Evolutionary conservation across 2,888 invertebrate species (phyloP).

Genomic region (Graphium colonna): DNA sequence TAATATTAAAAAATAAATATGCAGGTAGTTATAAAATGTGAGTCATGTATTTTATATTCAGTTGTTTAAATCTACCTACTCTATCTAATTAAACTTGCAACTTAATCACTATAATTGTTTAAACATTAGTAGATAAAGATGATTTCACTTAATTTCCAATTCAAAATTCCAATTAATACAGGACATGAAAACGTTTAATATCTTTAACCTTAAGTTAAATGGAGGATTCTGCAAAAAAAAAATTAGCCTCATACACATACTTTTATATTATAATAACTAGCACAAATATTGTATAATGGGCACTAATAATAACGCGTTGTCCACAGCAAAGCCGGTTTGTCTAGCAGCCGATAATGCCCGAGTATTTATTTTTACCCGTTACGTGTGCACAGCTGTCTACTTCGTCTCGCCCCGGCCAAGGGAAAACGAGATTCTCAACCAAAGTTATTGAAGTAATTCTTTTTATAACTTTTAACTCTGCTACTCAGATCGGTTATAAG

Average conservation of each 20-base stretch:
- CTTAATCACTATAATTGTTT: no score
- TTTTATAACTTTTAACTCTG: constrained; percentile 34
- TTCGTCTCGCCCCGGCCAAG: constrained; percentile 65
- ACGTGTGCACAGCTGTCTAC: constrained; percentile 74
- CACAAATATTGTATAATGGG: constrained; percentile 35
- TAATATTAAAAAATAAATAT: no score
- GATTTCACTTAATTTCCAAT: background rate
- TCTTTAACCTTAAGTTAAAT: no score
- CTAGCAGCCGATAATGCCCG: constrained; percentile 70
- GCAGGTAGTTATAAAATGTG: no score
- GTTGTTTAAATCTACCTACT: no score
- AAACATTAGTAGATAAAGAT: no score
- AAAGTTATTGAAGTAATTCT: constrained; percentile 38
- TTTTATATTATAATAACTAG: constrained; percentile 13
- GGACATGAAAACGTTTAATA: no score
- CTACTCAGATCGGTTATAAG: constrained; percentile 23
- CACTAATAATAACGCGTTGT: constrained; percentile 70
- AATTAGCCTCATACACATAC: constrained; percentile 1
- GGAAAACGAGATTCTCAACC: constrained; percentile 50
- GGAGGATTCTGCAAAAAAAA: no score
- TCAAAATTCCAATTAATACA: no score
- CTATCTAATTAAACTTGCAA: no score
- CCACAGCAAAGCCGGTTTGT: constrained; percentile 71
- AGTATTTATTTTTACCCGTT: constrained; percentile 79
- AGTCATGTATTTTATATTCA: no score